Conservation (phyloP, 1,140 invertebrate species). For the Pseudomyrmex pallidus region DNA sequence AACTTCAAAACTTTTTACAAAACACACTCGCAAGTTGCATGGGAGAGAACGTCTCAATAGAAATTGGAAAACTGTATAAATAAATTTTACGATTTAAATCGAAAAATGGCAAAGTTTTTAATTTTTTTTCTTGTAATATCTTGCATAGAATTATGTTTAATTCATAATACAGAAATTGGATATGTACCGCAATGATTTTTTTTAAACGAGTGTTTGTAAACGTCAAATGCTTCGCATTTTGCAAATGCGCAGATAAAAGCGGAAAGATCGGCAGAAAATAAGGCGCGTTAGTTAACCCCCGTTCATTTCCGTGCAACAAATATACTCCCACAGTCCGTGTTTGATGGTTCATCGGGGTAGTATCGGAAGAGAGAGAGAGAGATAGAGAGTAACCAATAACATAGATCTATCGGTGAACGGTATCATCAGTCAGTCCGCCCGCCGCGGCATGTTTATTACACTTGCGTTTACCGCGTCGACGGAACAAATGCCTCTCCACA, state of each 20-base stretch:
- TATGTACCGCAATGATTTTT: too few species aligned
- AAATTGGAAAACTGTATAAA: too few species aligned
- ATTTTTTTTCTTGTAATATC: too few species aligned
- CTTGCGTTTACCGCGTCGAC: conserved; percentile 64
- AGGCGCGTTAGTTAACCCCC: conserved; percentile 60
- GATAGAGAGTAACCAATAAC: conserved; percentile 66
- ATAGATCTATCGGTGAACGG: conserved; percentile 68
- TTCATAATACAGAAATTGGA: too few species aligned
- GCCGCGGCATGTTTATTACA: conserved; percentile 74
- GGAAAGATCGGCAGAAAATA: conserved; percentile 23
- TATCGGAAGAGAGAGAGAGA: conserved; percentile 40
- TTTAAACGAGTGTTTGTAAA: background rate
- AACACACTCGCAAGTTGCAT: background rate
- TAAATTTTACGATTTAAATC: too few species aligned
- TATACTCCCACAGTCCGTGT: conserved; percentile 8
- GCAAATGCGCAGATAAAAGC: conserved; percentile 2
- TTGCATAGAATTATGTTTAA: too few species aligned
- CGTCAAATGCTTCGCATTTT: background rate
- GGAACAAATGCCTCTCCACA: conserved; percentile 69
- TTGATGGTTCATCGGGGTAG: conserved; percentile 39
- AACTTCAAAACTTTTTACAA: conserved; percentile 9
- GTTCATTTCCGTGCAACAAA: conserved; percentile 19
- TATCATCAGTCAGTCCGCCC: conserved; percentile 74
- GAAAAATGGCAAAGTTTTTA: too few species aligned
- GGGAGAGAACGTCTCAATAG: too few species aligned